Conservation (phyloP, 2,888 invertebrate species). For the Hydrotaea cyrtoneurina region DNA sequence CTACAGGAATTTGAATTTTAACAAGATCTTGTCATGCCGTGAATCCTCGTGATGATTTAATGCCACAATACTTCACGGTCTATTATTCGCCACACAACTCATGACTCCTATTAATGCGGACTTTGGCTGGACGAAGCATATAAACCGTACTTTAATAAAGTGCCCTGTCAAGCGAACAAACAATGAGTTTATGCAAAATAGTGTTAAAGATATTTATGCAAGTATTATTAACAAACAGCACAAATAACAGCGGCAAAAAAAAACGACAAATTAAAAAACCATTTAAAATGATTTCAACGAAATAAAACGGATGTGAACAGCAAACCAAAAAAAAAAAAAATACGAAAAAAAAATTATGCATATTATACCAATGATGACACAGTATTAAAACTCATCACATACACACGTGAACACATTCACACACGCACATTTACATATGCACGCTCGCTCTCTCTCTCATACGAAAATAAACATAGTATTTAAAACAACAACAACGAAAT, state of each 20-base stretch:
- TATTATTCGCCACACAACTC: too few species aligned
- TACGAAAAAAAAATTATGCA: constrained; percentile 9
- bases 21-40: too few species aligned
- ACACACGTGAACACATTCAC: neutral
- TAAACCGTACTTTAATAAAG: constrained; percentile 29
- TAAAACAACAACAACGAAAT: constrained; percentile 31
- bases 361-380: constrained; percentile 54
- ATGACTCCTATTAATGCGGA: too few species aligned
- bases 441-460: neutral
- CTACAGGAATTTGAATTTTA: too few species aligned
- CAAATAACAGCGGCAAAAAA: neutral
- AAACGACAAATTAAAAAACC: constrained; percentile 37
- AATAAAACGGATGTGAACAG: neutral
- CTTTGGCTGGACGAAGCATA: too few species aligned
- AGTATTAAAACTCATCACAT: constrained; percentile 40
- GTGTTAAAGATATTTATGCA: constrained; percentile 33
- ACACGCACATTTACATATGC: constrained; percentile 1
- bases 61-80: too few species aligned
- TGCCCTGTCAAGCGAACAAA: constrained; percentile 10
- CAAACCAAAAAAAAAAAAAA: neutral
- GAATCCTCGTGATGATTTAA: too few species aligned
- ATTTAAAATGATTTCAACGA: constrained; percentile 49
- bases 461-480: neutral
- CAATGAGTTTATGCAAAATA: constrained; percentile 25
- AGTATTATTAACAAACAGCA: constrained; percentile 34